Conservation (phyloP, 2,888 invertebrate species). For the Apocheima hispidaria region DNA sequence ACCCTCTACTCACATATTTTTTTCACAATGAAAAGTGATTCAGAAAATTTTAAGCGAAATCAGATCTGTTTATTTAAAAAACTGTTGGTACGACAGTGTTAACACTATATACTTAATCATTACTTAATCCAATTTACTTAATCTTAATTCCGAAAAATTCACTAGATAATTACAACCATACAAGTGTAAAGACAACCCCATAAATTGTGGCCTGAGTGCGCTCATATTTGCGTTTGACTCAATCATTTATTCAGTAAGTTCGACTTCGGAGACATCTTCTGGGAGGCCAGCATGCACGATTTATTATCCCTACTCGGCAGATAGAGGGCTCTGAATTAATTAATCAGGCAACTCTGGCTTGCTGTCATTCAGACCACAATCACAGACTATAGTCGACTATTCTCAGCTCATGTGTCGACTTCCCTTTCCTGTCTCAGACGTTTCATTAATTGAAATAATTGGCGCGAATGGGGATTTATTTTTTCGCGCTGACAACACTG, state of each 20-base stretch:
- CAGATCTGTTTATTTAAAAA: too few species aligned
- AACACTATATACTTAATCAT: too few species aligned
- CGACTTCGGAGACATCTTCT: constrained; percentile 79
- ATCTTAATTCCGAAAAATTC: too few species aligned
- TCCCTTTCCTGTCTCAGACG: constrained; percentile 83
- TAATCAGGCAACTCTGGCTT: constrained; percentile 72
- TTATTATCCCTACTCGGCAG: constrained; percentile 77
- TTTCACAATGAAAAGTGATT: too few species aligned
- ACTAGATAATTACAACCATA: not conserved
- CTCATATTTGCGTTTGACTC: constrained; percentile 70
- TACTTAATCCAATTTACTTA: too few species aligned
- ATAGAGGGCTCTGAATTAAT: constrained; percentile 79
- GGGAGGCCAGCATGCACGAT: constrained; percentile 82
- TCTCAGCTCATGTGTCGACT: constrained; percentile 60
- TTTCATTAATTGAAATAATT: constrained; percentile 84
- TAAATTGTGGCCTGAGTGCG: constrained; percentile 14
- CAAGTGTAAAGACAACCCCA: not conserved
- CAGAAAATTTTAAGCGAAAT: too few species aligned
- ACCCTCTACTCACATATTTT: too few species aligned
- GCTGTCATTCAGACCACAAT: constrained; percentile 82
- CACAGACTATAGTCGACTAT: constrained; percentile 71
- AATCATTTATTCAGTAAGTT: constrained; percentile 80
- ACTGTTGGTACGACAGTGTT: too few species aligned
- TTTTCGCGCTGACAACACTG: constrained; percentile 76
- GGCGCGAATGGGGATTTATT: constrained; percentile 73